Conservation (phyloP, 2,888 invertebrate species). For the Drosophila setosimentum region DNA sequence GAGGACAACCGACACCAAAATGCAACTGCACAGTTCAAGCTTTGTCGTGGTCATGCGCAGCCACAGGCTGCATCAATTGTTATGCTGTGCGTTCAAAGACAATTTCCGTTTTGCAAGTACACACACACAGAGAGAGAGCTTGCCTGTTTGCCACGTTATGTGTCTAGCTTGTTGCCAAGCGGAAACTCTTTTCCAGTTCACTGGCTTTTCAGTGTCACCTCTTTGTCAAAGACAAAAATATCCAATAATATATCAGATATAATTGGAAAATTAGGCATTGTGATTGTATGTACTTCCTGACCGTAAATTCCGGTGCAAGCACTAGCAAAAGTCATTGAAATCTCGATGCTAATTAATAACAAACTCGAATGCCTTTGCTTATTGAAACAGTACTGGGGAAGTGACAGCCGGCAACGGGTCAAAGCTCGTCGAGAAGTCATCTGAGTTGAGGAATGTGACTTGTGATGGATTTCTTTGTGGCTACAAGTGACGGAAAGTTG, state of each 20-base stretch:
- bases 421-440: conserved; percentile 4
- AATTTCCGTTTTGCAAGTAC: conserved; percentile 46
- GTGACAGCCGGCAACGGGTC: conserved; percentile 20
- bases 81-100: conserved; percentile 28
- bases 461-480: neutral
- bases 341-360: neutral
- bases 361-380: neutral
- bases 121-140: neutral
- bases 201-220: neutral
- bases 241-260: neutral
- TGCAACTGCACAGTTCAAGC: conserved; percentile 18
- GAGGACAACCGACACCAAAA: neutral
- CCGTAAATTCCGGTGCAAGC: neutral
- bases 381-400: conserved; percentile 11
- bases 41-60: neutral
- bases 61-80: conserved; percentile 1
- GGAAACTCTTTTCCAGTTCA: conserved; percentile 1
- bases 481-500: too few relatives aligned
- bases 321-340: conserved; percentile 18
- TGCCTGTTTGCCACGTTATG: neutral
- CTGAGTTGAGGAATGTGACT: neutral
- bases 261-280: neutral
- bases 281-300: neutral
- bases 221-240: neutral
- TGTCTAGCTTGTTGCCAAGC: neutral